Conservation (phyloP, 2,113 vertebrate species). For the Coregonus clupeaformis region DNA sequence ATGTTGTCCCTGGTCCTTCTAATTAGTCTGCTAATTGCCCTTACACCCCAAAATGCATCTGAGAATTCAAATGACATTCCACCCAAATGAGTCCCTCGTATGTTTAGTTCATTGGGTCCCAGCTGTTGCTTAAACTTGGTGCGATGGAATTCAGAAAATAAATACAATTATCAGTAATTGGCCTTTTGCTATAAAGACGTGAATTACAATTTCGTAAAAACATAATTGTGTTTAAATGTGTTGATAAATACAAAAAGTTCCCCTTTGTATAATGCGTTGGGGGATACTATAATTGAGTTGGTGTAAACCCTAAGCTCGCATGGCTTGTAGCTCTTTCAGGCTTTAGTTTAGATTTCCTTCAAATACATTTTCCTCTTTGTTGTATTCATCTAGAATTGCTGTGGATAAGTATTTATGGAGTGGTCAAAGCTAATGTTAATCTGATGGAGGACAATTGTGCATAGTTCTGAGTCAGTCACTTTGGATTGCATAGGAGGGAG, state of each 20-base stretch:
- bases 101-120: conserved; percentile 60
- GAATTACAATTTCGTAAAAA: background rate
- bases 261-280: background rate
- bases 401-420: too few species aligned
- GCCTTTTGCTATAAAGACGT: conserved; percentile 11
- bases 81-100: conserved; percentile 67
- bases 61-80: conserved; percentile 69
- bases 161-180: conserved; percentile 48
- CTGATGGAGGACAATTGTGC: too few species aligned
- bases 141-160: conserved; percentile 43
- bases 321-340: too few species aligned
- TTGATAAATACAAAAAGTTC: background rate
- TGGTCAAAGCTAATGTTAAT: too few species aligned
- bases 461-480: too few species aligned
- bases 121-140: conserved; percentile 63
- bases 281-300: background rate
- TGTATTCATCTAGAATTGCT: too few species aligned
- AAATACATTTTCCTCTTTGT: too few species aligned
- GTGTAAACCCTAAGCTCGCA: background rate
- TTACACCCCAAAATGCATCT: conserved; percentile 65
- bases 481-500: too few species aligned
- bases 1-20: conserved; percentile 62
- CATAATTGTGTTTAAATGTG: background rate
- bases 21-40: conserved; percentile 72
- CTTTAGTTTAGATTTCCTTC: too few species aligned